Base-by-base conservation (phyloP, 2,888 invertebrate genomes). In the Harpagoxenus sublaevis region DNA sequence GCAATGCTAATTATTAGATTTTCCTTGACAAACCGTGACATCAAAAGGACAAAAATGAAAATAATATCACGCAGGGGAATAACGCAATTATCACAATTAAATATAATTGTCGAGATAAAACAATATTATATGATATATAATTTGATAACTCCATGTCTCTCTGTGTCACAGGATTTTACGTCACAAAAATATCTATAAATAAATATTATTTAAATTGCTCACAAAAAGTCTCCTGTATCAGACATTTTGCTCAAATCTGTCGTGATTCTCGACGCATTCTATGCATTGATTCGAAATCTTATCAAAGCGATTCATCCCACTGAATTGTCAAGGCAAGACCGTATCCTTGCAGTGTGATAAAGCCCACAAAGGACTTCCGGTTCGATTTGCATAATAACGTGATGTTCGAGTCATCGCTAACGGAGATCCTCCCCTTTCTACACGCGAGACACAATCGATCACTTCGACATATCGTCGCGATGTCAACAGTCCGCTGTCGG, bases 371-470 rank as follows among this genome's bases (percentile, higher is more conserved):
- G 89, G 81, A 88, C 92, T 92, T 92, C 89, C 92, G 90, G 87
- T 84, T 85, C 71, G 85, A 91, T 92, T 92, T 91, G 86, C 92
- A 92, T 92, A 90, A 92, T 91, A 91, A 87, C 85, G 84, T 70
- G 83, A 35, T 70, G 84, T 75, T 84, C 57, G 85, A 88, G 84
- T 79, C 81, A 71, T 62, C 51, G 62, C 45, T 23, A 51, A 62
- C 28, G n/a, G 42, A 57, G 18, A 62, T 55, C 65, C 57, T 75
- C 51, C 77, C 60, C 55, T 84, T 65, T 62, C 48, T 66, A n/a
- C 6, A 65, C n/a, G 18, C 48, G 39, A 84, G 73, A 84, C 77
- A 89, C 86, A 85, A 92, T 92, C 91, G 89, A 92, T 92, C 92
- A 90, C 85, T 87, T 85, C 62, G 84, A 86, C 83, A 81, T 88